Conservation (phyloP, 2,113 vertebrate genomes). For the Dasyurus viverrinus region DNA sequence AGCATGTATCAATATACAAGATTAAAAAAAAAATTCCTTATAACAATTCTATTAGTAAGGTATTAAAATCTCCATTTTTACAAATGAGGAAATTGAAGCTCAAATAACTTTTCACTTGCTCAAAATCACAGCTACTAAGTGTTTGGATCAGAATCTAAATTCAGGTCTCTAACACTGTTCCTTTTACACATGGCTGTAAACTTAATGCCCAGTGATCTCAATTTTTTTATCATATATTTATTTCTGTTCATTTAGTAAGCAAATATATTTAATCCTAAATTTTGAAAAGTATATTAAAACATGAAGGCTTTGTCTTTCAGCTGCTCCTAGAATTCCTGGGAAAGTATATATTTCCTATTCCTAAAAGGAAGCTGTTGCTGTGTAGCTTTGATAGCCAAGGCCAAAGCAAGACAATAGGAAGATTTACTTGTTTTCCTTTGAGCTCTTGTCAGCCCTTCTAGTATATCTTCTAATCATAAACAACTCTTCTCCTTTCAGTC, state of each 20-base stretch:
- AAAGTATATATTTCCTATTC: slow-evolving; percentile 30
- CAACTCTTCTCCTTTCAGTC: not conserved
- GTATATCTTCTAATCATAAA: slow-evolving; percentile 13
- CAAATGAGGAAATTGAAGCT: not conserved
- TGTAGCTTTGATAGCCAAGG: slow-evolving; percentile 32
- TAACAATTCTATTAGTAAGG: not conserved
- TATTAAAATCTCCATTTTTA: not conserved
- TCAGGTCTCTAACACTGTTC: not conserved
- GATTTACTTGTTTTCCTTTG: slow-evolving; percentile 12
- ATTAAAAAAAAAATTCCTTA: not conserved
- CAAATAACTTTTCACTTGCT: not conserved
- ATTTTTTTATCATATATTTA: not conserved
- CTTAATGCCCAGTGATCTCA: not conserved
- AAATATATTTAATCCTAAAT: not conserved
- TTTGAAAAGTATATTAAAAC: slow-evolving; percentile 24
- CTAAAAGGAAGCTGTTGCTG: slow-evolving; percentile 48
- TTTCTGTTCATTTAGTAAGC: not conserved
- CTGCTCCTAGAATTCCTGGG: slow-evolving; percentile 57
- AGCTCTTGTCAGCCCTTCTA: slow-evolving; percentile 29
- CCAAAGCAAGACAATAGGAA: slow-evolving; percentile 40
- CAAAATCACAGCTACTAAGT: not conserved
- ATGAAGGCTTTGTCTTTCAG: slow-evolving; percentile 34
- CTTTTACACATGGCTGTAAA: not conserved
- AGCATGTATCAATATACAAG: not conserved
- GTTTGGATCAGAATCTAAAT: not conserved